Evolutionary conservation across 2,888 invertebrate species (phyloP).

Genomic region (Scotopteryx bipunctaria): DNA sequence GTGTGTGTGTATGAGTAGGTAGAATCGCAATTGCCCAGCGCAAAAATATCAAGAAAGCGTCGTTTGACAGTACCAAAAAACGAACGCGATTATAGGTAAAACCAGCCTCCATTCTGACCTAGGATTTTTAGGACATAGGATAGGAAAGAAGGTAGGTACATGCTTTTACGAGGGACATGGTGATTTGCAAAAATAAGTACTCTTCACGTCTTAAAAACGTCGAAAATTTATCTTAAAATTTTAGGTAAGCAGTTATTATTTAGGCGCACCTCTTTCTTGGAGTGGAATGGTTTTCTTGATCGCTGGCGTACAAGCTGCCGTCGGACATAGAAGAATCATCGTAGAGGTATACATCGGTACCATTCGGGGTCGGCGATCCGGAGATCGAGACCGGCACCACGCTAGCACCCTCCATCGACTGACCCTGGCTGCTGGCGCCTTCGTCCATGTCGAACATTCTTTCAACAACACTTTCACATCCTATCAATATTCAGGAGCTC

Average conservation of each 20-base stretch:
- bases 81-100: no score
- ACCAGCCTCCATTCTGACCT: no score
- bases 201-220: no score
- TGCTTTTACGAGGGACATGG: no score
- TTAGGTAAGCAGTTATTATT: background rate
- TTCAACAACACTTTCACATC: constrained; percentile 19
- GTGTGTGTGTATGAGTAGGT: no score
- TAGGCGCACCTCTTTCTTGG: constrained; percentile 85
- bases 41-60: no score
- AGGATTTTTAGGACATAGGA: no score
- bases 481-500: constrained; percentile 5
- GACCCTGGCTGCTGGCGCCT: constrained; percentile 40
- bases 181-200: no score
- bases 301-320: constrained; percentile 90
- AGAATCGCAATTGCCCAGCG: no score
- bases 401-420: constrained; percentile 44
- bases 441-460: constrained; percentile 57
- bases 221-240: no score
- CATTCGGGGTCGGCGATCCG: constrained; percentile 72
- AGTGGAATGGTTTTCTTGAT: constrained; percentile 90
- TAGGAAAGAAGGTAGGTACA: no score
- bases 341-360: constrained; percentile 89
- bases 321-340: constrained; percentile 84
- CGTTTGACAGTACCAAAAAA: no score
- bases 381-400: constrained; percentile 75